Evolutionary conservation across 2,888 invertebrate species (phyloP).

Genomic region (Chelonus formosanus): DNA sequence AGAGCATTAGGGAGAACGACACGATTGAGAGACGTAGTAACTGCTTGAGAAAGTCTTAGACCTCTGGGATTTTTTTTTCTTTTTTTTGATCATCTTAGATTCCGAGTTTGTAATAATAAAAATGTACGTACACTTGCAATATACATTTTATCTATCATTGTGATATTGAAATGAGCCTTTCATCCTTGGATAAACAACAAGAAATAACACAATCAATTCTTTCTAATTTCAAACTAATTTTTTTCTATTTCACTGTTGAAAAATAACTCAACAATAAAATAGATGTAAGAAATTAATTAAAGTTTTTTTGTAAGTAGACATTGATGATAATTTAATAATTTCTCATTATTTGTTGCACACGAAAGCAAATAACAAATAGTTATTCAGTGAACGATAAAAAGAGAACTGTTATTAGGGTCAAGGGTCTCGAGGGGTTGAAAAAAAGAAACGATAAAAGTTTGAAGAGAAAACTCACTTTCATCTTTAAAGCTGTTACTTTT

Average conservation of each 20-base stretch:
- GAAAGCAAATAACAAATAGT: too few species aligned
- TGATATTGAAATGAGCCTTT: too few species aligned
- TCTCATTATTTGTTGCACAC: too few species aligned
- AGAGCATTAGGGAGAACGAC: constrained; percentile 1
- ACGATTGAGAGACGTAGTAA: constrained; percentile 2
- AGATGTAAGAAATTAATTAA: too few species aligned
- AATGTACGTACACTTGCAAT: constrained; percentile 4
- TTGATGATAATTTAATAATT: too few species aligned
- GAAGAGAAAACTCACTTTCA: constrained; percentile 16
- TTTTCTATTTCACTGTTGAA: too few species aligned
- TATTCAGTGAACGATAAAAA: too few species aligned
- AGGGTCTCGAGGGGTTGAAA: constrained; percentile 22
- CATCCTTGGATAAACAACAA: too few species aligned
- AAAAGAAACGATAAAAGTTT: constrained; percentile 6
- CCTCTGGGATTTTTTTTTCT: constrained; percentile 2
- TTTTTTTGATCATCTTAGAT: background rate
- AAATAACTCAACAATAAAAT: too few species aligned
- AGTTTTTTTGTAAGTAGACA: too few species aligned
- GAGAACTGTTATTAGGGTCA: background rate
- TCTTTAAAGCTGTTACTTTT: constrained; percentile 14
- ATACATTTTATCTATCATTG: background rate
- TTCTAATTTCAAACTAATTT: too few species aligned
- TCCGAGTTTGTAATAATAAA: background rate
- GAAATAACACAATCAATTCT: too few species aligned
- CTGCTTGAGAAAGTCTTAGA: constrained; percentile 2